Evolutionary conservation across 2,888 invertebrate species (phyloP).

Genomic region (Sthenelais limicola): DNA sequence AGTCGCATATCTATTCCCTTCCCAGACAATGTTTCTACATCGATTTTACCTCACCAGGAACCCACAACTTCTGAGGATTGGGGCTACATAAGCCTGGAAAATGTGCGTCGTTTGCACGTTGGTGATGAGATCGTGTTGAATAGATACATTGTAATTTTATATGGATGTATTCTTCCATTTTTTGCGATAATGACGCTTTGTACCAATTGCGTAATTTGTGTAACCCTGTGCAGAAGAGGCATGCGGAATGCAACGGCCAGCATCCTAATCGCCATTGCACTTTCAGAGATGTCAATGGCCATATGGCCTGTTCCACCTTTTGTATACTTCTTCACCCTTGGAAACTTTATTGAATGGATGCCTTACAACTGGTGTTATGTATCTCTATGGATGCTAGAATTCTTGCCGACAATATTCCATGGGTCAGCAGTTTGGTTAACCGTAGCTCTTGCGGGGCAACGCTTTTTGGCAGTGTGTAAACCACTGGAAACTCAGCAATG

Average conservation of each 20-base stretch:
- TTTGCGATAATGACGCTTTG: background rate
- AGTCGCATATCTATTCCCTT: too few relatives aligned
- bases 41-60: too few relatives aligned
- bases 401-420: slow-evolving; percentile 26
- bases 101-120: background rate
- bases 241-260: slow-evolving; percentile 23
- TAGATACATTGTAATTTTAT: background rate
- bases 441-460: slow-evolving; percentile 23
- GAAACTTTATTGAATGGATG: slow-evolving; percentile 2
- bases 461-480: slow-evolving; percentile 10
- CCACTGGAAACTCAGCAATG: slow-evolving; percentile 27
- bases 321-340: slow-evolving; percentile 20
- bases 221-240: background rate
- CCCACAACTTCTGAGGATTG: too few relatives aligned
- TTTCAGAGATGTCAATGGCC: slow-evolving; percentile 29
- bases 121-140: background rate
- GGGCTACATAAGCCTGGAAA: slow-evolving; percentile 34
- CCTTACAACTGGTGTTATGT: slow-evolving; percentile 29
- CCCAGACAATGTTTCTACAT: too few relatives aligned
- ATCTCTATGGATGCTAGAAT: slow-evolving; percentile 26
- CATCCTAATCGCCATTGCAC: slow-evolving; percentile 4
- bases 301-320: slow-evolving; percentile 23
- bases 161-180: background rate
- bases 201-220: slow-evolving; percentile 19
- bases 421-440: slow-evolving; percentile 13